These are phyloP conservation scores for Leptinotarsa tumamoca DNA, from an alignment of 2,888 invertebrate genomes.

Conservation along the genomic window DNA sequence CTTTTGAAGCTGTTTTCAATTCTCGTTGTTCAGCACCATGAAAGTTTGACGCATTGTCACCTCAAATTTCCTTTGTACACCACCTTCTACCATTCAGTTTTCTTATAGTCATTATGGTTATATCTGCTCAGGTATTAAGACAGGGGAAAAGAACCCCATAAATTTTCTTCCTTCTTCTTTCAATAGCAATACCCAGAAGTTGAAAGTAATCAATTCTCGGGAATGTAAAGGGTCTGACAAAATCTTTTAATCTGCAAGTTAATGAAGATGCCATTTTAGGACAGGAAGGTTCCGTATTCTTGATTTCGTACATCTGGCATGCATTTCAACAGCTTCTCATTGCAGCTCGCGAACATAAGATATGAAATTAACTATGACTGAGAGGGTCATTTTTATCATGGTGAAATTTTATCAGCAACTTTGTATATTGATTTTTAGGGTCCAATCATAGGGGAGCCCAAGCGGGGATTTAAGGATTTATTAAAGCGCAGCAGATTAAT, in stretches of 20 bases:
- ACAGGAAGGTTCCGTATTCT: background rate
- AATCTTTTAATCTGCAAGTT: background rate
- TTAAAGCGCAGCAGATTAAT: no score
- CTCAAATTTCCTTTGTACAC: background rate
- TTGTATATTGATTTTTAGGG: background rate
- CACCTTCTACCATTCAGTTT: background rate
- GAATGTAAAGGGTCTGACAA: background rate
- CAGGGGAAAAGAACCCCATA: background rate
- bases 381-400: background rate
- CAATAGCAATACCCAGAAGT: background rate
- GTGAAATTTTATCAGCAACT: background rate
- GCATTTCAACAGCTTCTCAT: background rate
- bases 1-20: background rate
- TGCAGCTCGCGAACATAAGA: background rate
- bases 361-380: background rate
- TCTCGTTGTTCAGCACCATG: slow-evolving; percentile 1
- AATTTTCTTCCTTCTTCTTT: background rate
- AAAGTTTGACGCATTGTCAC: background rate
- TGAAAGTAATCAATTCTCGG: background rate
- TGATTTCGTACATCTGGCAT: background rate
- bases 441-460: no score
- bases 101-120: background rate
- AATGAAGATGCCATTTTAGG: background rate
- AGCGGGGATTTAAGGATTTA: no score
- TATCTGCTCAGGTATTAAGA: background rate